Percentiles rank a stretch among this genome's conserved stretches.
phyloP scores from a whole-genome alignment of 2,113 vertebrate species.

The Oenanthe oenanthe region DNA sequence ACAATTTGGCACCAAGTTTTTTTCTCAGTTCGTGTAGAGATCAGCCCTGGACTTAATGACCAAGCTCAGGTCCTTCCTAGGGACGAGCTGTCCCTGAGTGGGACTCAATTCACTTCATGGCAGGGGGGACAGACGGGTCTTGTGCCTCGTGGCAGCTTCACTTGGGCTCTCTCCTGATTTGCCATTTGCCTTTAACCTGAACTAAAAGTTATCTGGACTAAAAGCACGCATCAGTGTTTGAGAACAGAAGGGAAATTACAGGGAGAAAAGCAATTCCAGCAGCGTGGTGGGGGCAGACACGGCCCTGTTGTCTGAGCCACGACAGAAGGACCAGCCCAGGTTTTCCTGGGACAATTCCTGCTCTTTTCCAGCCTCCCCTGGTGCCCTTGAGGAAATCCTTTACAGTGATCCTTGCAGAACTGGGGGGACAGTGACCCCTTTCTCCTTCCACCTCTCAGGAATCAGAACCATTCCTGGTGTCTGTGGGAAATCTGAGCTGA shows the following conservation, averaged over 20 bases:
- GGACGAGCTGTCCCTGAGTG: neutral
- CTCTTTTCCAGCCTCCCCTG: neutral
- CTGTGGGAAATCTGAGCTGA: neutral
- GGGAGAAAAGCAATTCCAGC: neutral
- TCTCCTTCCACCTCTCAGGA: fast-evolving
- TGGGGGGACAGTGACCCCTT: fast-evolving
- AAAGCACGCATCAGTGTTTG: neutral
- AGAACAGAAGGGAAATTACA: constrained; percentile 20
- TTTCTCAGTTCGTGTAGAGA: fast-evolving
- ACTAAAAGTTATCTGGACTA: neutral
- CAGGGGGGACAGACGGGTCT: neutral
- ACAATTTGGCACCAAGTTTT: neutral
- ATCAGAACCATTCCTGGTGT: fast-evolving
- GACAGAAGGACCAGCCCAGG: neutral
- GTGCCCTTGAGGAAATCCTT: too few species aligned
- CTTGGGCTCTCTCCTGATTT: neutral
- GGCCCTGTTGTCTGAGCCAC: neutral
- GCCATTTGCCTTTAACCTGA: neutral
- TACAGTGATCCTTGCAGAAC: fast-evolving
- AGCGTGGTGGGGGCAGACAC: neutral
- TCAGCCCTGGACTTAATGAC: neutral
- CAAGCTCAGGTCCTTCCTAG: neutral
- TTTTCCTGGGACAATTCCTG: neutral
- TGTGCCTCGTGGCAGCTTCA: neutral
- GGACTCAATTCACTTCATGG: neutral